Conservation (phyloP, 1,140 invertebrate species). For the Drosophila pseudoobscura region DNA sequence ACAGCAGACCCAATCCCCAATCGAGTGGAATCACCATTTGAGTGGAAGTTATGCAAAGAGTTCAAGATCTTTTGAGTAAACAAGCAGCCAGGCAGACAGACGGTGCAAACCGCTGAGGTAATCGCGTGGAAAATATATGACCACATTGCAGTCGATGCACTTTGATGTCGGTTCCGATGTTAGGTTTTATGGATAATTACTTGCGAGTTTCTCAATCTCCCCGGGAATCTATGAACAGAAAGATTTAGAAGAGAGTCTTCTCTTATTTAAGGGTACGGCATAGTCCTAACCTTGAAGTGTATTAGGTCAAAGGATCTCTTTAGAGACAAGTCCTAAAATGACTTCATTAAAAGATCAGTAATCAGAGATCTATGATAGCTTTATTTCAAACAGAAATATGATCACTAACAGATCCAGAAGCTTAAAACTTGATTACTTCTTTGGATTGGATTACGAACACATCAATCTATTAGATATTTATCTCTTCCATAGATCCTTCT, state of each 20-base stretch:
- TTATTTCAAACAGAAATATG: not conserved
- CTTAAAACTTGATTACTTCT: not conserved
- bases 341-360: too few species aligned
- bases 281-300: too few species aligned
- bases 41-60: conserved; percentile 49
- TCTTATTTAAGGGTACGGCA: too few species aligned
- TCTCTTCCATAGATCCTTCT: too few species aligned
- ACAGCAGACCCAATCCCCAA: conserved; percentile 3
- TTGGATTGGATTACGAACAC: too few species aligned
- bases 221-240: too few species aligned
- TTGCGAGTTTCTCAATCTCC: not conserved
- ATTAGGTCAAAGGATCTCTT: too few species aligned
- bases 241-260: too few species aligned
- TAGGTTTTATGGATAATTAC: conserved; percentile 17
- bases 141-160: conserved; percentile 25
- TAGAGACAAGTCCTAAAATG: too few species aligned
- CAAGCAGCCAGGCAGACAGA: too few species aligned
- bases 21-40: conserved; percentile 11
- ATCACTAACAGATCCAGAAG: not conserved
- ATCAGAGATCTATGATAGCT: not conserved
- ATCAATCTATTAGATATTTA: too few species aligned
- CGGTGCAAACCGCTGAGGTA: conserved; percentile 24
- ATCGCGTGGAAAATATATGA: conserved; percentile 45
- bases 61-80: conserved; percentile 33
- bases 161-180: conserved; percentile 20